Evolutionary conservation across 1,140 invertebrate species (phyloP), one percentile per base, ranked within the genome.

Genomic region (Caenorhabditis tropicalis): DNA sequence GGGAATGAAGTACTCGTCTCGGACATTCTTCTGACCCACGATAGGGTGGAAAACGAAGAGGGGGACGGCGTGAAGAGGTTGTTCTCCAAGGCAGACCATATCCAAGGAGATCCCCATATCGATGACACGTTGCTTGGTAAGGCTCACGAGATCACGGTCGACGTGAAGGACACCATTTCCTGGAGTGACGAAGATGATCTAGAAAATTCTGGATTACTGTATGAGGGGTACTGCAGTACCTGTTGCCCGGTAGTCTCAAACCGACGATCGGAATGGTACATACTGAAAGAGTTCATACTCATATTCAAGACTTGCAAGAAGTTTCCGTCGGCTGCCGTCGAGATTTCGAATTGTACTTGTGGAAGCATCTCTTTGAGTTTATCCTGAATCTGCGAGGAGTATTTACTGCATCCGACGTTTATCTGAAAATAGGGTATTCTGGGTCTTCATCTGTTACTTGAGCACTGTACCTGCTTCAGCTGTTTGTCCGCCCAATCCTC

Each of bases 241-340:
- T 99, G 93, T 91, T 99, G 98, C 9, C 98, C 98, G 15, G 97
- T 99, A 70, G 98, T 94, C 91, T 99, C 98, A 92, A 99, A 98
- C 91, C 96, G 97, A 86, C 98, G 93, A 92, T 99, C 97, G 82
- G 98, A 91, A 91, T 98, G 98, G 92, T 99, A 97, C 91, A 98
- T 98, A 91, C 99, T 97, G 93, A 99, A 99, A 0, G 98, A 95
- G 84, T 87, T 88, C 89, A 89, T 88, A 58, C 85, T 88, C 70
- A 89, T 83, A 86, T 89, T 89, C 43, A 89, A 92, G 4, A 98
- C 97, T 94, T 99, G 97, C 21, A 99, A 93, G 92, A 99, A 99
- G 92, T 99, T 99, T 58, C 98, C 98, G 92, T 98, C 89, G 0
- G 95, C 94, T 16, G 97, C 96, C 16, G 95, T 96, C 0, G 96